phyloP scores from a whole-genome alignment of 2,888 invertebrate genomes.

The Linnaemya vulpina region DNA sequence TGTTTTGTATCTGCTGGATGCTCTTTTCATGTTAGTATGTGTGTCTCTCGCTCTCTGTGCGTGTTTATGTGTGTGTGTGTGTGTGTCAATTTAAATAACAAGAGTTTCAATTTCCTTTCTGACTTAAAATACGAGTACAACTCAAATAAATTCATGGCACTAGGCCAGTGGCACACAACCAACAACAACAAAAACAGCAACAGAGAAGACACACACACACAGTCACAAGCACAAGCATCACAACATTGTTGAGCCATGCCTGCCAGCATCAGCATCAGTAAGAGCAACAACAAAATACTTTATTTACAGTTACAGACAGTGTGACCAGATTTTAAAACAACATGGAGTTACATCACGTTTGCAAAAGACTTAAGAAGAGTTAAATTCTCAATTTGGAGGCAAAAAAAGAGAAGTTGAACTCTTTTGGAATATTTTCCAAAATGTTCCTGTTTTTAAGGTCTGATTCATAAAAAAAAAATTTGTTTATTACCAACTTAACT shows the following conservation, averaged over 20 bases:
- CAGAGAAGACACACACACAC: conserved; percentile 5
- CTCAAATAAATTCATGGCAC: conserved; percentile 68
- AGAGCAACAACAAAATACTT: conserved; percentile 20
- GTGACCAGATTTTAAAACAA: too few relatives aligned
- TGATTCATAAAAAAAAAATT: too few relatives aligned
- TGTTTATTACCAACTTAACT: too few relatives aligned
- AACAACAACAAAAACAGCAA: conserved; percentile 57
- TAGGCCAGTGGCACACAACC: conserved; percentile 69
- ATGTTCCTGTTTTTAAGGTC: too few relatives aligned
- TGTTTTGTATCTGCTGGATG: conserved; percentile 54
- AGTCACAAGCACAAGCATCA: not conserved
- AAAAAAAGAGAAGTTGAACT: too few relatives aligned
- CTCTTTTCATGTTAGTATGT: conserved; percentile 62
- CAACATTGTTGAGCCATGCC: conserved; percentile 11
- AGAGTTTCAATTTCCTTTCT: conserved; percentile 66
- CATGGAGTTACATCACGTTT: too few relatives aligned
- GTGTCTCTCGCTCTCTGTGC: conserved; percentile 31
- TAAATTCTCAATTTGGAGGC: too few relatives aligned
- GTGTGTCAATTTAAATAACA: conserved; percentile 25
- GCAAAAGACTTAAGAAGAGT: too few relatives aligned
- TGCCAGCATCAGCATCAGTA: conserved; percentile 46
- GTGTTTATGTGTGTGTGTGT: too few relatives aligned
- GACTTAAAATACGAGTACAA: conserved; percentile 57
- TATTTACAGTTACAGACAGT: not conserved
- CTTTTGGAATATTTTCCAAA: too few relatives aligned